Percentiles rank a stretch among this genome's conserved stretches.
Conservation (phyloP, 2,888 invertebrate genomes). For the Cryptophagus acutangulus region DNA sequence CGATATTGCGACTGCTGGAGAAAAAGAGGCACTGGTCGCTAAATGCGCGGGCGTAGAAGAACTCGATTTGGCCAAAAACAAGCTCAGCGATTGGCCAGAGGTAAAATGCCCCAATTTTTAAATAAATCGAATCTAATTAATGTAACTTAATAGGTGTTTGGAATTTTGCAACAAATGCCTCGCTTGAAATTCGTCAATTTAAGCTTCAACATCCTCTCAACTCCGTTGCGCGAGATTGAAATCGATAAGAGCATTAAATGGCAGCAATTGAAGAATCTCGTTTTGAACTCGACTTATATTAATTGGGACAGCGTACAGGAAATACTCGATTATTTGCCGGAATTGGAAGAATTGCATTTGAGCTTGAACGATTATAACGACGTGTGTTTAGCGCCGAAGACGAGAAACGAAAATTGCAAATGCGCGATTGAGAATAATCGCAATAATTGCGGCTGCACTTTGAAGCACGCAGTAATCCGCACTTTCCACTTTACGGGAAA, state of each 20-base stretch:
- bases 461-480: slow-evolving; percentile 62
- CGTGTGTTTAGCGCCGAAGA: slow-evolving; percentile 55
- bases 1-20: slow-evolving; percentile 85
- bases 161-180: slow-evolving; percentile 82
- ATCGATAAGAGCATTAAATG: slow-evolving; percentile 44
- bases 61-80: slow-evolving; percentile 90
- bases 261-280: slow-evolving; percentile 68
- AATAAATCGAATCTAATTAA: slow-evolving; percentile 3
- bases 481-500: slow-evolving; percentile 86
- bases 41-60: slow-evolving; percentile 89
- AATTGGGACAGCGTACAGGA: slow-evolving; percentile 79
- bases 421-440: slow-evolving; percentile 22
- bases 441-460: slow-evolving; percentile 25
- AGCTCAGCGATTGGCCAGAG: slow-evolving; percentile 83
- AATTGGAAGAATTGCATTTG: slow-evolving; percentile 85
- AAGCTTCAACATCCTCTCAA: slow-evolving; percentile 80
- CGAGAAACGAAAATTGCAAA: slow-evolving; percentile 26
- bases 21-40: slow-evolving; percentile 70
- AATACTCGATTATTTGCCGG: slow-evolving; percentile 69
- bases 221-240: slow-evolving; percentile 55
- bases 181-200: slow-evolving; percentile 86
- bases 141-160: slow-evolving; percentile 60
- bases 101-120: slow-evolving; percentile 48
- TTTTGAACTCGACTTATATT: slow-evolving; percentile 82
- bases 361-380: slow-evolving; percentile 84